Conservation (phyloP, 2,888 invertebrate species). For the Syritta pipiens region DNA sequence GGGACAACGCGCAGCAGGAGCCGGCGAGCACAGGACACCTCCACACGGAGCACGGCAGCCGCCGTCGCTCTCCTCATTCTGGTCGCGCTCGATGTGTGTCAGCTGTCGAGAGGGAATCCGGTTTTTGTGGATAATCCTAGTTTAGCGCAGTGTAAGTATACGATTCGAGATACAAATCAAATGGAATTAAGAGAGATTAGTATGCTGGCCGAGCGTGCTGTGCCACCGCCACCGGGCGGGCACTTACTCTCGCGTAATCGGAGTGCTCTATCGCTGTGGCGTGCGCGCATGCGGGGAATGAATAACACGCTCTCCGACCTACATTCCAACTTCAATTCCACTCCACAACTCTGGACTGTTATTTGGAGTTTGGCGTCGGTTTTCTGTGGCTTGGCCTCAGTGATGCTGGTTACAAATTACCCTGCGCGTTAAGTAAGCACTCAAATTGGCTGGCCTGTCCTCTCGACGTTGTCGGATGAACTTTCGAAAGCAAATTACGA, state of each 20-base stretch:
- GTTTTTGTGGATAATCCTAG: conserved; percentile 79
- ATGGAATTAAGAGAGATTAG: conserved; percentile 14
- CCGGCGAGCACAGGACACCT: conserved; percentile 46
- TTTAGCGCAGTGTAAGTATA: conserved; percentile 79
- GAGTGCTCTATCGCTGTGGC: conserved; percentile 48
- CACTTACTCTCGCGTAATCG: conserved; percentile 52
- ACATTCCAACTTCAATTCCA: conserved; percentile 27
- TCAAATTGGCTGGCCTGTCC: background rate
- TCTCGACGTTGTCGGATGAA: conserved; percentile 40
- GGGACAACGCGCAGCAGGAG: conserved; percentile 71
- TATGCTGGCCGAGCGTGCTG: conserved; percentile 26
- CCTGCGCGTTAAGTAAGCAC: conserved; percentile 42
- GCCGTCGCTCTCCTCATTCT: conserved; percentile 47
- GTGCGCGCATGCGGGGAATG: conserved; percentile 49
- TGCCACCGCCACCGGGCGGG: background rate
- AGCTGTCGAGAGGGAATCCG: conserved; percentile 74
- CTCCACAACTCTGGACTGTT: conserved; percentile 30
- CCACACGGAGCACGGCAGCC: background rate
- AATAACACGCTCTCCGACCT: conserved; percentile 59
- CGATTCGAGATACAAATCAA: conserved; percentile 15
- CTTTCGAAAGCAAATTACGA: conserved; percentile 36
- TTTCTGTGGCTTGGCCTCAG: background rate
- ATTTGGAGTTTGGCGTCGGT: conserved; percentile 10
- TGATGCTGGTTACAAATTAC: conserved; percentile 44
- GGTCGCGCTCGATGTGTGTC: conserved; percentile 71